Conservation (phyloP, 2,888 invertebrate genomes). For the Eupithecia insigniata region DNA sequence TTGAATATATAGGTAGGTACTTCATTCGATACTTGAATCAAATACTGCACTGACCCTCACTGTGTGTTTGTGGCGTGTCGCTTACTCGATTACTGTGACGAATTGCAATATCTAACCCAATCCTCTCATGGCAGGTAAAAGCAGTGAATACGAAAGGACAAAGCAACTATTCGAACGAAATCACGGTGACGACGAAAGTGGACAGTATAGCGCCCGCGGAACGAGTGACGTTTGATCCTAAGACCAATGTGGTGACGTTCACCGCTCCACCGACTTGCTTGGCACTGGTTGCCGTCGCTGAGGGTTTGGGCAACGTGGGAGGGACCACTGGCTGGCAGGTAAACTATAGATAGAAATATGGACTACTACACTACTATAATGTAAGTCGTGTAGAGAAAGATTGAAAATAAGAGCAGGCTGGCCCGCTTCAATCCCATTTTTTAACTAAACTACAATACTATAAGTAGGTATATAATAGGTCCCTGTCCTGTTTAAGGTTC, state of each 20-base stretch:
- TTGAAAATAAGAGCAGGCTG: no score
- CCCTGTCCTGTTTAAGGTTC: no score
- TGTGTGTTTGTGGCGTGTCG: slow-evolving; percentile 55
- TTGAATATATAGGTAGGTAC: neutral
- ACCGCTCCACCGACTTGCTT: slow-evolving; percentile 92
- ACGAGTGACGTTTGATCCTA: slow-evolving; percentile 92
- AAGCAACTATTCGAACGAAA: slow-evolving; percentile 94
- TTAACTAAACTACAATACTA: no score
- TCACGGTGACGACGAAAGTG: slow-evolving; percentile 91
- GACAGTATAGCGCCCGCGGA: slow-evolving; percentile 92
- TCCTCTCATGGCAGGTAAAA: slow-evolving; percentile 85
- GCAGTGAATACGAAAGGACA: slow-evolving; percentile 94
- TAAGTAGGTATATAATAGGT: no score
- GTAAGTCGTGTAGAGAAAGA: no score
- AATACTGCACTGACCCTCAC: slow-evolving; percentile 34
- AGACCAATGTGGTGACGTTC: slow-evolving; percentile 89
- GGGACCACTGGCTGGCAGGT: slow-evolving; percentile 72
- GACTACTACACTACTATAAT: no score
- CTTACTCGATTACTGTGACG: slow-evolving; percentile 14
- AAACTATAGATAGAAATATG: slow-evolving; percentile 28
- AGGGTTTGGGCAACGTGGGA: slow-evolving; percentile 83
- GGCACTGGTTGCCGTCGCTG: slow-evolving; percentile 90
- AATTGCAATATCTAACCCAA: slow-evolving; percentile 31
- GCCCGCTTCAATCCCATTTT: no score
- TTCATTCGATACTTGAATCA: neutral